phyloP scores from a whole-genome alignment of 2,888 invertebrate genomes.

The Pollenia labialis region DNA sequence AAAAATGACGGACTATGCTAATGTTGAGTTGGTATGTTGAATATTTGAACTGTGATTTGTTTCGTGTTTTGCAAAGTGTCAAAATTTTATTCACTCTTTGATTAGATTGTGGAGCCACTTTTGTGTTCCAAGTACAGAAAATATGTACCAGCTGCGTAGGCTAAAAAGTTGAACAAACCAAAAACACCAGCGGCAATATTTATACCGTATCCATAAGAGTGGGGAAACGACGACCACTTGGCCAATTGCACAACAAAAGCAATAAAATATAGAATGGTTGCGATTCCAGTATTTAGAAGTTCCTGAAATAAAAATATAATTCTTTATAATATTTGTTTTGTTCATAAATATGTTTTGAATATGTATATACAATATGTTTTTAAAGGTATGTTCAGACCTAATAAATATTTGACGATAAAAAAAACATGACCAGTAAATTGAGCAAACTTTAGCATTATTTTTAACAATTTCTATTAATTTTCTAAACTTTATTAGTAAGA shows the following conservation, averaged over 20 bases:
- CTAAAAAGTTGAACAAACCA: slow-evolving; percentile 91
- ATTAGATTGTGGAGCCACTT: slow-evolving; percentile 82
- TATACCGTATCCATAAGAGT: slow-evolving; percentile 83
- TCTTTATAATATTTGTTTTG: neutral
- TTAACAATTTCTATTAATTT: no score
- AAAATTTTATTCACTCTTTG: neutral
- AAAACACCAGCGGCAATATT: slow-evolving; percentile 93
- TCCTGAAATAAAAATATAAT: slow-evolving; percentile 87
- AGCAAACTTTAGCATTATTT: no score
- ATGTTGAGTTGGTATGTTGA: slow-evolving; percentile 29
- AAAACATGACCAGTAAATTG: no score
- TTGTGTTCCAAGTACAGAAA: slow-evolving; percentile 91
- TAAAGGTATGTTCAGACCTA: no score
- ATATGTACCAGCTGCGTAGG: slow-evolving; percentile 91
- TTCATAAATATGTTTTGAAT: neutral
- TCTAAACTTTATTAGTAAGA: no score
- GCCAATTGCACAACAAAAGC: slow-evolving; percentile 92
- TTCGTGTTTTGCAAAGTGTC: slow-evolving; percentile 23
- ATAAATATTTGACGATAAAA: no score
- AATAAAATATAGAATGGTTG: slow-evolving; percentile 89
- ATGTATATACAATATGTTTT: no score
- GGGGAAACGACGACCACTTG: slow-evolving; percentile 85
- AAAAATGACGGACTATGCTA: slow-evolving; percentile 18
- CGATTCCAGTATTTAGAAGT: slow-evolving; percentile 89
- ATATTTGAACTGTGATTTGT: slow-evolving; percentile 41